Base-by-base conservation (phyloP, 2,113 vertebrate genomes). In the Brachyhypopomus occidentalis region DNA sequence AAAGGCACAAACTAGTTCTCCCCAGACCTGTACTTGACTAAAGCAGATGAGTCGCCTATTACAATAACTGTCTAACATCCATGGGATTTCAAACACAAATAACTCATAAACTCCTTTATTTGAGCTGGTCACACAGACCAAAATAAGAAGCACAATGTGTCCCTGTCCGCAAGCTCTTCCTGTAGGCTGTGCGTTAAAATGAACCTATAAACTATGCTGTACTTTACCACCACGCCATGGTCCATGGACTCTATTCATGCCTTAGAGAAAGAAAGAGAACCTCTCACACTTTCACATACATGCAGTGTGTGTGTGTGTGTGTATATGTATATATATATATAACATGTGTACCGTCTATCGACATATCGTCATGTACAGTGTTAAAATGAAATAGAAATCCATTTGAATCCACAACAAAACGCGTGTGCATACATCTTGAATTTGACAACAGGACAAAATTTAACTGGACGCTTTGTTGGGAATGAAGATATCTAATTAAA, bases 51-150 rank as follows among this genome's bases (percentile, higher is more conserved):
- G 94, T 96, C 95, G 96, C 95, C 95, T 95, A 96, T 96, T 96
- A 95, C 94, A 96, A 94, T 95, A 95, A 98, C 95, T 96, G 94
- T 97, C 96, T 96, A 94, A 94, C 94, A 93, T 91, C 92, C 93
- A 93, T 94, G 95, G 93, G 88, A 93, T 93, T 92, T 95, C 95
- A 92, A 94, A 94, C 95, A 95, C 14, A 75, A 60, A 77, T 77
- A 20, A 62, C 36, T 60, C 14, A 55, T 14, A 34, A 16, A 9
- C 48, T 38, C 20, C 20, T 34, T 77, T 23, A n/a, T 41, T 7
- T 17, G 19, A 66, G 75, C 45, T 77, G 63, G 30, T 58, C 55
- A 59, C 9, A 16, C 23, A 71, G 8, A 17, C n/a, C 22, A 1
- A 69, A 66, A 59, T 23, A 45, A 2, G 1, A 12, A 27, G n/a